These are phyloP conservation scores for Sebastolobus alascanus DNA, from an alignment of 2,797 vertebrate species.

Conservation along the genomic window DNA sequence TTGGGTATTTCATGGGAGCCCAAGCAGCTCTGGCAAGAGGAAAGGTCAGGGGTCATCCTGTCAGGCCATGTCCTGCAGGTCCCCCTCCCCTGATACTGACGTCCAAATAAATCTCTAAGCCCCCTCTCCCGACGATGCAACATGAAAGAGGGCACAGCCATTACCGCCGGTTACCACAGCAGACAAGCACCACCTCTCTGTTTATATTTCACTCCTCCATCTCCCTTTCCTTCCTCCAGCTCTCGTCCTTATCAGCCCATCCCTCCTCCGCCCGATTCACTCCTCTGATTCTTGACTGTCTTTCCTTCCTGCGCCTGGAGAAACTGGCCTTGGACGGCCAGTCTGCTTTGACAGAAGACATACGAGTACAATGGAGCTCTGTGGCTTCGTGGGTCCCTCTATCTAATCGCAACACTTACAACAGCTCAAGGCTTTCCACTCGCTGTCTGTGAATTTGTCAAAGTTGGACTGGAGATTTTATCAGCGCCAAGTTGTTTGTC, in stretches of 20 bases:
- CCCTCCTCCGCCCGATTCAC: slow-evolving; percentile 44
- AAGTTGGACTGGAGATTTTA: neutral
- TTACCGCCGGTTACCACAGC: slow-evolving; percentile 65
- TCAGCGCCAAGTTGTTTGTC: neutral
- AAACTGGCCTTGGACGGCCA: slow-evolving; percentile 63
- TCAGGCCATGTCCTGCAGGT: slow-evolving; percentile 79
- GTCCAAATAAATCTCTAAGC: slow-evolving; percentile 73
- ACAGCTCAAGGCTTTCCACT: slow-evolving; percentile 51
- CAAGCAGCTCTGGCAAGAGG: slow-evolving; percentile 67
- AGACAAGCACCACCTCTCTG: slow-evolving; percentile 53
- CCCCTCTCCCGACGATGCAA: slow-evolving; percentile 42
- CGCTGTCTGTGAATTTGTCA: slow-evolving; percentile 13
- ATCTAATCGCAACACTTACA: slow-evolving; percentile 42
- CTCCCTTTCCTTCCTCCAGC: slow-evolving; percentile 58
- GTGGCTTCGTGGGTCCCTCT: slow-evolving; percentile 43
- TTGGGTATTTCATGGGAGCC: slow-evolving; percentile 70
- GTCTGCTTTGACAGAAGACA: slow-evolving; percentile 45
- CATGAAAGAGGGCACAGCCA: slow-evolving; percentile 69
- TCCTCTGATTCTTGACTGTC: slow-evolving; percentile 44
- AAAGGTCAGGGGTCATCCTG: slow-evolving; percentile 76
- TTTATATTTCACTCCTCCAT: slow-evolving; percentile 60
- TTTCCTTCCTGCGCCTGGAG: slow-evolving; percentile 42
- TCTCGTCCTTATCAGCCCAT: slow-evolving; percentile 60
- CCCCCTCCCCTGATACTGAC: slow-evolving; percentile 62
- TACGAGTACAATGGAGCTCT: slow-evolving; percentile 57